A percentile compares a stretch with the other conserved stretches of the same genome.
Evolutionary conservation across 2,113 vertebrate species (phyloP).

Genomic region (Heterochromis multidens): DNA sequence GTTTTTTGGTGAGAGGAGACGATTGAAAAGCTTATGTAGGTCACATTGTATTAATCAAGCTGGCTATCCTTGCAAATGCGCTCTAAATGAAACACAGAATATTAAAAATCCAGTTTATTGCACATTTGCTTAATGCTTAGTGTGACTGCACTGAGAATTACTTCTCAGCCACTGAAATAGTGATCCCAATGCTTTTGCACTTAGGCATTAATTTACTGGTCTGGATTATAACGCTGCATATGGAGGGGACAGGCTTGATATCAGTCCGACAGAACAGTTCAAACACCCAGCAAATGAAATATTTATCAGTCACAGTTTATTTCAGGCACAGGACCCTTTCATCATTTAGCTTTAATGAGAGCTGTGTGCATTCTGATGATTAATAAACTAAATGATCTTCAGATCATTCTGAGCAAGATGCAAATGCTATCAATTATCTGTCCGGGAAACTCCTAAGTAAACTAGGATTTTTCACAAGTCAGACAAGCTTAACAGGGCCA

Average conservation of each 20-base stretch:
- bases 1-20: slow-evolving; percentile 47
- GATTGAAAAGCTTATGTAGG: slow-evolving; percentile 69
- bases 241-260: slow-evolving; percentile 26
- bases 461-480: slow-evolving; percentile 13
- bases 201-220: slow-evolving; percentile 16
- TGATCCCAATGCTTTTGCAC: background rate
- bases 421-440: slow-evolving; percentile 36
- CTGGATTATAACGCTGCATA: slow-evolving; percentile 26
- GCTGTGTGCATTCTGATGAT: slow-evolving; percentile 33
- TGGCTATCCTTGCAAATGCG: slow-evolving; percentile 52
- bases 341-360: slow-evolving; percentile 36
- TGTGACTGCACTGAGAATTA: slow-evolving; percentile 1
- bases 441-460: slow-evolving; percentile 24
- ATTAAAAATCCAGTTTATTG: slow-evolving; percentile 56
- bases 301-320: slow-evolving; percentile 43
- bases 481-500: background rate
- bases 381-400: slow-evolving; percentile 35
- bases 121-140: slow-evolving; percentile 51
- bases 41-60: slow-evolving; percentile 67
- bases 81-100: slow-evolving; percentile 65
- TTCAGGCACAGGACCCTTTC: slow-evolving; percentile 25
- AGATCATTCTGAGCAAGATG: slow-evolving; percentile 14
- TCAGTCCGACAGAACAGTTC: slow-evolving; percentile 30
- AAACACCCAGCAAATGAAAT: slow-evolving; percentile 26
- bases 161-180: slow-evolving; percentile 8